phyloP scores from a whole-genome alignment of 2,113 vertebrate species.

The Ivindomyrus marchei region DNA sequence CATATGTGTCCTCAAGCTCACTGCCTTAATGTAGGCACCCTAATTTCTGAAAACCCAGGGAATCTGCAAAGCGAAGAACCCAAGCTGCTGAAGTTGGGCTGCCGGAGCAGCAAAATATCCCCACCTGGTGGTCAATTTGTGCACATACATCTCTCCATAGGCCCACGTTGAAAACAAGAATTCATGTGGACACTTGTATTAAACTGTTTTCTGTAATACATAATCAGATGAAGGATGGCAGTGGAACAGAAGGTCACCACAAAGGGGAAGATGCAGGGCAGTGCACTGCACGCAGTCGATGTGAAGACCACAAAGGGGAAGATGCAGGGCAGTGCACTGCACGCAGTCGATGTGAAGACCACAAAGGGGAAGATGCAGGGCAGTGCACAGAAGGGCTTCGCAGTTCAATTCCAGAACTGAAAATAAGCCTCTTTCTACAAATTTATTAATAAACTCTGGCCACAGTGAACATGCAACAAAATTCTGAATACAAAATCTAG shows the following conservation, averaged over 20 bases:
- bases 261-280: too few relatives aligned
- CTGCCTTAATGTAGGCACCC: not conserved
- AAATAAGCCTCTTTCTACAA: not conserved
- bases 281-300: too few relatives aligned
- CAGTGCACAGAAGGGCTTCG: not conserved
- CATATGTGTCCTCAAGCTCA: not conserved
- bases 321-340: too few relatives aligned
- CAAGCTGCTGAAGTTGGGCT: not conserved
- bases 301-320: too few relatives aligned
- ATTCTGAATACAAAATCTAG: not conserved
- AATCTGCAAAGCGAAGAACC: not conserved
- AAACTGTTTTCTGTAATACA: not conserved
- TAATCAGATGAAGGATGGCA: not conserved
- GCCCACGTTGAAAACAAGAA: not conserved
- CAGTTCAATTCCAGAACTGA: not conserved
- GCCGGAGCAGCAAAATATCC: constrained; percentile 24
- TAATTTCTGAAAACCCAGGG: not conserved
- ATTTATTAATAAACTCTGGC: not conserved
- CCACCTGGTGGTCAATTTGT: constrained; percentile 41
- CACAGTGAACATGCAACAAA: not conserved
- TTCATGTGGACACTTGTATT: not conserved
- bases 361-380: too few relatives aligned
- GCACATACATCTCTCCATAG: constrained; percentile 29
- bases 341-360: too few relatives aligned
- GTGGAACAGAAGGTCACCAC: not conserved